A percentile compares a stretch with the other conserved stretches of the same genome.
Evolutionary conservation across 1,140 invertebrate genomes (phyloP).

Genomic region (Drosophila ironensis): DNA sequence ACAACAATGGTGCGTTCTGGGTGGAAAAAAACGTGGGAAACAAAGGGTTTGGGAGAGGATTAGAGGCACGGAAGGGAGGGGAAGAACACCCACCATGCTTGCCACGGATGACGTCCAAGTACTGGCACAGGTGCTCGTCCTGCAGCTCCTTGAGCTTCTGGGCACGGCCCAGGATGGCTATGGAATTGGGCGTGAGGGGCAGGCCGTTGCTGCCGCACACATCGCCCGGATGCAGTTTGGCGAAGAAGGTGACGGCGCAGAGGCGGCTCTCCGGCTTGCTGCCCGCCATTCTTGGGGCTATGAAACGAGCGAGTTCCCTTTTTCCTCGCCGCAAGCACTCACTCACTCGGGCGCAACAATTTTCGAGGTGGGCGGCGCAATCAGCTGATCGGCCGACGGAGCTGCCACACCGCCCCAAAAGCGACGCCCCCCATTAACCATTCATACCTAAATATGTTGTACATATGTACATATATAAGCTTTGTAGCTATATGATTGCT

Average conservation of each 20-base stretch:
- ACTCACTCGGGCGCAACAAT: too few species aligned
- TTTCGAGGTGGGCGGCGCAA: not conserved
- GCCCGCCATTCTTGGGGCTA: not conserved
- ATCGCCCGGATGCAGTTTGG: conserved; percentile 93
- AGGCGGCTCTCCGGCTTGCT: conserved; percentile 79
- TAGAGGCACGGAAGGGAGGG: not conserved
- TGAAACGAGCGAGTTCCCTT: not conserved
- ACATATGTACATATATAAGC: too few species aligned
- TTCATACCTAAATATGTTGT: not conserved
- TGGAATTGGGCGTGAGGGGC: conserved; percentile 97
- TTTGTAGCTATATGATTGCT: too few species aligned
- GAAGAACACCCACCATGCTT: too few species aligned
- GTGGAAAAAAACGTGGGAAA: not conserved
- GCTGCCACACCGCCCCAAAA: conserved; percentile 5
- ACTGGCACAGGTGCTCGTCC: conserved; percentile 92
- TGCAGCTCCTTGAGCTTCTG: conserved; percentile 91
- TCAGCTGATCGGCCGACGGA: conserved; percentile 15
- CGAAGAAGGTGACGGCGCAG: conserved; percentile 94
- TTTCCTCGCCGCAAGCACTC: not conserved
- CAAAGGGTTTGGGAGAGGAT: not conserved
- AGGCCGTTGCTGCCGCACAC: conserved; percentile 97
- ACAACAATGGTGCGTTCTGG: conserved; percentile 95
- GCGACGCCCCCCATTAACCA: conserved; percentile 6
- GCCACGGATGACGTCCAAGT: conserved; percentile 94
- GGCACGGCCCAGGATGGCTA: conserved; percentile 94